Conservation (phyloP, 2,113 vertebrate genomes). For the Microcebus lehilahytsara region DNA sequence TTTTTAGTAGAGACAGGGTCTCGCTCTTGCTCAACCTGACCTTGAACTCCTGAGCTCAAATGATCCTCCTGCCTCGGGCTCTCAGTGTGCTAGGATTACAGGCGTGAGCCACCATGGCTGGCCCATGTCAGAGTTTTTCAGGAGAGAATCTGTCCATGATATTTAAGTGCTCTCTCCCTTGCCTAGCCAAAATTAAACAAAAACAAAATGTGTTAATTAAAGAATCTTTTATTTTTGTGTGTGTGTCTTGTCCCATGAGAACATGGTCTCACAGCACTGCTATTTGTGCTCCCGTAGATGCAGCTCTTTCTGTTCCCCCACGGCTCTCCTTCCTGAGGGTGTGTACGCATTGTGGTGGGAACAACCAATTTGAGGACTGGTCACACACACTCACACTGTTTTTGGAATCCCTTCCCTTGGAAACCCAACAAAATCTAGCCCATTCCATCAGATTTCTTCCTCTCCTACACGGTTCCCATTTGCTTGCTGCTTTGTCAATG, state of each 20-base stretch:
- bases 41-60: no score
- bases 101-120: no score
- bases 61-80: no score
- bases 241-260: not conserved
- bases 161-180: not conserved
- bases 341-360: not conserved
- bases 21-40: no score
- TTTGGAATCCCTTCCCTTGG: not conserved
- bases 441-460: not conserved
- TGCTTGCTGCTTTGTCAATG: not conserved
- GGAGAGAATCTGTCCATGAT: not conserved
- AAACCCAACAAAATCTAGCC: not conserved
- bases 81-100: no score
- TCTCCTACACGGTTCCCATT: not conserved
- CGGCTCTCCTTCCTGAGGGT: no score
- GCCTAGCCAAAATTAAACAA: not conserved
- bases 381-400: rapidly evolving
- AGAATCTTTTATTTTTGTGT: not conserved
- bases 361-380: not conserved
- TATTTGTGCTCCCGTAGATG: no score
- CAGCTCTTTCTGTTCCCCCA: not conserved
- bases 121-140: not conserved
- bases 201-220: not conserved
- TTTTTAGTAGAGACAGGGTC: no score
- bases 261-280: not conserved